phyloP scores from a whole-genome alignment of 2,888 invertebrate species.

The Gastrophysa polygoni region DNA sequence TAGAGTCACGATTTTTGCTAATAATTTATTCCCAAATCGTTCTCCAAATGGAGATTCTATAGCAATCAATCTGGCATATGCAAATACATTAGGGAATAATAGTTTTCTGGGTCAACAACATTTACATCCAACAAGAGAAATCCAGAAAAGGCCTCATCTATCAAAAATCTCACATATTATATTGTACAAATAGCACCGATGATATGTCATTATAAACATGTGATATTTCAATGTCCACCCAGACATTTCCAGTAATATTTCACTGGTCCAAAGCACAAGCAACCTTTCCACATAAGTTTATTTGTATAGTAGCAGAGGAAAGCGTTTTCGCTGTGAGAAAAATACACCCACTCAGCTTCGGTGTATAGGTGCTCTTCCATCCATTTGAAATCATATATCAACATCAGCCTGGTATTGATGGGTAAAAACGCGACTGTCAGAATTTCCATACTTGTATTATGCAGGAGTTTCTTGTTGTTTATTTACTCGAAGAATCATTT shows the following conservation, averaged over 20 bases:
- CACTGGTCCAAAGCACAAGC: constrained; percentile 54
- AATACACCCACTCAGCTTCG: constrained; percentile 57
- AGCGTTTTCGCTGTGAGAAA: constrained; percentile 53
- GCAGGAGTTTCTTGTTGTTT: constrained; percentile 36
- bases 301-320: constrained; percentile 51
- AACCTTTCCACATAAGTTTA: constrained; percentile 54
- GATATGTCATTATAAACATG: constrained; percentile 59
- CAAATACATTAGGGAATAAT: constrained; percentile 17
- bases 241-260: constrained; percentile 56
- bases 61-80: constrained; percentile 18
- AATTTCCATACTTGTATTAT: constrained; percentile 50
- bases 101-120: constrained; percentile 33
- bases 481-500: constrained; percentile 36
- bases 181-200: constrained; percentile 56
- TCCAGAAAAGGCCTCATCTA: constrained; percentile 46
- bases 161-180: constrained; percentile 58
- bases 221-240: constrained; percentile 58
- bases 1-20: not conserved
- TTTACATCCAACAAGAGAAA: constrained; percentile 28
- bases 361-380: constrained; percentile 49
- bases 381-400: constrained; percentile 49
- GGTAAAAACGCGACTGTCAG: constrained; percentile 57
- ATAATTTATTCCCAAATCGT: not conserved
- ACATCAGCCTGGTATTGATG: constrained; percentile 55
- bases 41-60: not conserved